phyloP scores from a whole-genome alignment of 2,113 vertebrate species.

The Antechinus flavipes region DNA sequence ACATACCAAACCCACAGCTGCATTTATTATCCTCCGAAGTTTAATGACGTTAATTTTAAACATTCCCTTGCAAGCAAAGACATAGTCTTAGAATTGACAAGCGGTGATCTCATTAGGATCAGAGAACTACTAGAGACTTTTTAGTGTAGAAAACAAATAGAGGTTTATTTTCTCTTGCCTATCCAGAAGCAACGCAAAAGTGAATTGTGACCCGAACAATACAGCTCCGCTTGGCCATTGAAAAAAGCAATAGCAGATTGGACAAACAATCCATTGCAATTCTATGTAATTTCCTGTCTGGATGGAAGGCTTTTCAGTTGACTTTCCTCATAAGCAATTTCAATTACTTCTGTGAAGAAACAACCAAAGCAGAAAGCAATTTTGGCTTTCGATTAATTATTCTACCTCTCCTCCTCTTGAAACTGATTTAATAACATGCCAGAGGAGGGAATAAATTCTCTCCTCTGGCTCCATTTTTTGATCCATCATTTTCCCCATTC shows the following conservation, averaged over 20 bases:
- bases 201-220: neutral
- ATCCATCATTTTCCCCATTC: neutral
- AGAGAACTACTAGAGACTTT: neutral
- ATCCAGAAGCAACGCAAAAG: neutral
- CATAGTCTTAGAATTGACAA: neutral
- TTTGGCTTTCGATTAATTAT: neutral
- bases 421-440: neutral
- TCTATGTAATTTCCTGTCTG: neutral
- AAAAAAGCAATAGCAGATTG: neutral
- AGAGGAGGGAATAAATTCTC: neutral
- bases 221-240: neutral
- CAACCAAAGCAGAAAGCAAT: neutral
- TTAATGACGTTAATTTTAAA: neutral
- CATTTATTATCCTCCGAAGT: neutral
- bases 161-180: neutral
- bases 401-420: neutral
- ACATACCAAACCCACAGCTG: neutral
- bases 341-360: slow-evolving; percentile 17
- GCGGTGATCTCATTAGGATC: neutral
- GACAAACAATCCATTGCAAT: slow-evolving; percentile 13
- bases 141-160: neutral
- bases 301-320: neutral
- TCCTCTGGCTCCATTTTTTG: neutral
- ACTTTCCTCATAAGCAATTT: neutral
- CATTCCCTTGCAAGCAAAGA: neutral